Evolutionary conservation across 2,888 invertebrate genomes (phyloP), one percentile per base, ranked within the genome.

Genomic region (Andrena dorsata): DNA sequence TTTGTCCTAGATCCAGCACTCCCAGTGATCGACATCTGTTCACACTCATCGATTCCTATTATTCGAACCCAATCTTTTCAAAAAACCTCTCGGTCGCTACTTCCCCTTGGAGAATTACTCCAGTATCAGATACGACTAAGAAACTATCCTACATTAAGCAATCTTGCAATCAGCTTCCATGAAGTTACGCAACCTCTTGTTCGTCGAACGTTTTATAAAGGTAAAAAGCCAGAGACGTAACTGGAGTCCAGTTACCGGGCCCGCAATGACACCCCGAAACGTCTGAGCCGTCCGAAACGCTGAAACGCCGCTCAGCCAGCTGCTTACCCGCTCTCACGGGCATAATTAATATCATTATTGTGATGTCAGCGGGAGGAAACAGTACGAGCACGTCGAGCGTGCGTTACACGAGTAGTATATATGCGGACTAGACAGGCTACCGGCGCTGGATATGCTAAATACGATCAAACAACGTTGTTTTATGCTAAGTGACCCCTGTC

Each of bases 271-370:
- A 60, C 28, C 23, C 30, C 49, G 53, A 60, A 68, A 80, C 28
- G 65, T 71, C 76, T 16, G 60, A 56, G 20, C 35, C 13, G 77
- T 58, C 64, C 47, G 56, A 72, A 84, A 76, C 72, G 74, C 78
- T 84, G 80, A 85, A 81, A 76, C 72, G 56, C 80, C 56, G 72
- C 13, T 35, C 51, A 60, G 69, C 65, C 58, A 64, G 69, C 64
- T 71, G 76, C 75, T 65, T 88, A 73, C 73, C 41, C 63, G 66
- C 65, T 76, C 71, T 75, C 71, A 63, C 70, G 65, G 73, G 80
- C 79, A 86, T 88, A 88, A 88, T 88, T 88, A 88, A 88, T 89
- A 88, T 86, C 88, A 84, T 88, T 88, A 88, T 88, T 88, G 86
- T 89, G 84, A 89, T 88, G 88, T 88, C 88, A 88, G 78, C 82